These are phyloP conservation scores for Paedocypris sp. DNA, from an alignment of 2,113 vertebrate genomes.

Conservation along the genomic window DNA sequence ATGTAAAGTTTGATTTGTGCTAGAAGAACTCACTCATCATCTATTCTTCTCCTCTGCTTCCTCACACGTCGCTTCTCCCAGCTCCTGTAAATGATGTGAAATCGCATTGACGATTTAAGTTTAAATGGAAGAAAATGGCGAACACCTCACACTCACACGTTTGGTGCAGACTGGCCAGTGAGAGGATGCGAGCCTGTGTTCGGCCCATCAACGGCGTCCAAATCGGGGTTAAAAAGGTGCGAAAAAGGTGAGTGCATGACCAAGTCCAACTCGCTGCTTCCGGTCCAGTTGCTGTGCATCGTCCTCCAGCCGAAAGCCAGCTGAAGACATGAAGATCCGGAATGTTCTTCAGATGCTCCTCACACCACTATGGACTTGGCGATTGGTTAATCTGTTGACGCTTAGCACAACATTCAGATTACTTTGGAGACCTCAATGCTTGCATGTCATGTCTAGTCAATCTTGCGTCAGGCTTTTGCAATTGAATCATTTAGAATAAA, in stretches of 20 bases:
- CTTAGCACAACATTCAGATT: no score
- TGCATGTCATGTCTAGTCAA: no score
- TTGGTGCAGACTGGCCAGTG: constrained; percentile 32
- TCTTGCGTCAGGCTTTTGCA: no score
- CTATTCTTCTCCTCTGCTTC: constrained; percentile 57
- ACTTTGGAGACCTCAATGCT: no score
- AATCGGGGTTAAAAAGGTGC: constrained; percentile 43
- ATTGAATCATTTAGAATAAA: no score
- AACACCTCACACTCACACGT: constrained; percentile 41
- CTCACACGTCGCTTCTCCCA: constrained; percentile 60
- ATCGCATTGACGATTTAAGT: no score
- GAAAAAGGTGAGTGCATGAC: constrained; percentile 51
- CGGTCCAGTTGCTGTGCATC: constrained; percentile 47
- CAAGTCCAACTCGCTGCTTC: constrained; percentile 42
- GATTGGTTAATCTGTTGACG: no score
- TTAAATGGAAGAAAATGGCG: neutral
- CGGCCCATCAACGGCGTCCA: constrained; percentile 40
- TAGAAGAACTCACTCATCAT: constrained; percentile 52
- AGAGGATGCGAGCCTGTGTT: constrained; percentile 32
- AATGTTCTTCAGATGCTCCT: no score
- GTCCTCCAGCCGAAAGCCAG: neutral
- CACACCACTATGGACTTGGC: no score
- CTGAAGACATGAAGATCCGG: constrained; percentile 1
- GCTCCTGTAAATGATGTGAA: no score
- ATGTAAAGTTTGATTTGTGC: neutral